Conservation (phyloP, 1,140 invertebrate species). For the Atopsyche davidsoni region DNA sequence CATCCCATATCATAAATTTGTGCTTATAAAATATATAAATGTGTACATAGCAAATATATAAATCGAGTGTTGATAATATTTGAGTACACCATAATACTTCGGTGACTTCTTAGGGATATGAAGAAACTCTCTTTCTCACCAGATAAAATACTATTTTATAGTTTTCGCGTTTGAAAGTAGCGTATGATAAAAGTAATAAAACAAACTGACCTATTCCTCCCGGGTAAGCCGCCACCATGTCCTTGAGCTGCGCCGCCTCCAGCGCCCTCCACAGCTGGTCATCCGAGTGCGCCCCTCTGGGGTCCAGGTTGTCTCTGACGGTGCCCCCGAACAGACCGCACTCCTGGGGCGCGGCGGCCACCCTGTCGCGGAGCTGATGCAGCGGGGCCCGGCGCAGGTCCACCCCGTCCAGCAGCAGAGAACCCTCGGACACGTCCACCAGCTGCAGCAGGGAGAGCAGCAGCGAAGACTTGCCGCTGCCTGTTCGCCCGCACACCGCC, state of each 20-base stretch:
- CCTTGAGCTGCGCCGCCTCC: slow-evolving; percentile 62
- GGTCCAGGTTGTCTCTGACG: slow-evolving; percentile 86
- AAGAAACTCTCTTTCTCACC: too few relatives aligned
- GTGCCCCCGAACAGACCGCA: slow-evolving; percentile 86
- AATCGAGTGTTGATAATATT: too few relatives aligned
- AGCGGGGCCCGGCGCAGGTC: slow-evolving; percentile 63
- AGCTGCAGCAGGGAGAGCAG: slow-evolving; percentile 64
- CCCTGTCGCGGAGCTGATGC: slow-evolving; percentile 63
- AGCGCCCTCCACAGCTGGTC: slow-evolving; percentile 65
- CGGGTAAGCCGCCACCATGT: slow-evolving; percentile 61
- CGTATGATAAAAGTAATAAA: too few relatives aligned
- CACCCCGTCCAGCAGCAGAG: slow-evolving; percentile 61
- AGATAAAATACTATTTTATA: too few relatives aligned
- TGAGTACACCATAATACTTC: too few relatives aligned
- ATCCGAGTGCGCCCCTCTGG: slow-evolving; percentile 65
- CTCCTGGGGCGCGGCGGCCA: slow-evolving; percentile 91
- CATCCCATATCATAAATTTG: too few relatives aligned
- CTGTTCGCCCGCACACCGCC: slow-evolving; percentile 73
- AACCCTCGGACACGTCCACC: slow-evolving; percentile 56
- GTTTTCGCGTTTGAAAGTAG: too few relatives aligned
- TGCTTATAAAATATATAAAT: too few relatives aligned
- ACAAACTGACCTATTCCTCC: slow-evolving; percentile 63
- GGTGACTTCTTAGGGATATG: too few relatives aligned
- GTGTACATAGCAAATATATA: too few relatives aligned
- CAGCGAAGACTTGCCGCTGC: slow-evolving; percentile 74